Conservation (phyloP, 2,113 vertebrate genomes). For the Epinephelus lanceolatus region DNA sequence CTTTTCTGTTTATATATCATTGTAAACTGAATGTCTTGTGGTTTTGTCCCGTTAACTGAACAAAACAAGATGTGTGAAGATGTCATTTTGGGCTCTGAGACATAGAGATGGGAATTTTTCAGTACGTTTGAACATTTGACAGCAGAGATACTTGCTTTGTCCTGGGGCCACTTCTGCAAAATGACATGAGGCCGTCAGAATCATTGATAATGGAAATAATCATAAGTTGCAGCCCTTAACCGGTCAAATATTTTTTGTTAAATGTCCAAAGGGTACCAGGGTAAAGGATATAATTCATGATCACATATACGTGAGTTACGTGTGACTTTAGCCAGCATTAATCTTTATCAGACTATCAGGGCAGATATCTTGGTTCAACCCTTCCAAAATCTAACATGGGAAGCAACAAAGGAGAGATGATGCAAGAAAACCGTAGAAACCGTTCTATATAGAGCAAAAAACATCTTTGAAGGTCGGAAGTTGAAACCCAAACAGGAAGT, state of each 20-base stretch:
- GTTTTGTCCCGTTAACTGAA: not conserved
- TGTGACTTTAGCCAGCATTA: too few relatives aligned
- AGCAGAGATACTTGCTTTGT: not conserved
- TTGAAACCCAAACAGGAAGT: slow-evolving; percentile 67
- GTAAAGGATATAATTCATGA: too few relatives aligned
- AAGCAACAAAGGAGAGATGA: not conserved
- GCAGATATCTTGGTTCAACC: not conserved
- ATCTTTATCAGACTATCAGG: slow-evolving; percentile 6
- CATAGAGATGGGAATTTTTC: not conserved
- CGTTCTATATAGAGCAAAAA: slow-evolving; percentile 28
- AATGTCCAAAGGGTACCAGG: too few relatives aligned
- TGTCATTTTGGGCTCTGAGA: not conserved
- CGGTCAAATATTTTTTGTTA: too few relatives aligned
- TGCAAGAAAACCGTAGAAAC: not conserved
- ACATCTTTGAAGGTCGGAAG: slow-evolving; percentile 20
- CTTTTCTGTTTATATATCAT: not conserved
- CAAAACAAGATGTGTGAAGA: not conserved
- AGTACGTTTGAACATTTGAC: not conserved
- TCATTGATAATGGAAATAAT: too few relatives aligned
- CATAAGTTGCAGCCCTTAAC: too few relatives aligned
- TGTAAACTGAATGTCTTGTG: not conserved
- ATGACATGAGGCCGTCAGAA: too few relatives aligned
- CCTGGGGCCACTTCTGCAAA: too few relatives aligned
- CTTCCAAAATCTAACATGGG: not conserved
- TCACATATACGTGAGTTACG: too few relatives aligned